Conservation (phyloP, 2,888 invertebrate genomes). For the Tetragonisca angustula region DNA sequence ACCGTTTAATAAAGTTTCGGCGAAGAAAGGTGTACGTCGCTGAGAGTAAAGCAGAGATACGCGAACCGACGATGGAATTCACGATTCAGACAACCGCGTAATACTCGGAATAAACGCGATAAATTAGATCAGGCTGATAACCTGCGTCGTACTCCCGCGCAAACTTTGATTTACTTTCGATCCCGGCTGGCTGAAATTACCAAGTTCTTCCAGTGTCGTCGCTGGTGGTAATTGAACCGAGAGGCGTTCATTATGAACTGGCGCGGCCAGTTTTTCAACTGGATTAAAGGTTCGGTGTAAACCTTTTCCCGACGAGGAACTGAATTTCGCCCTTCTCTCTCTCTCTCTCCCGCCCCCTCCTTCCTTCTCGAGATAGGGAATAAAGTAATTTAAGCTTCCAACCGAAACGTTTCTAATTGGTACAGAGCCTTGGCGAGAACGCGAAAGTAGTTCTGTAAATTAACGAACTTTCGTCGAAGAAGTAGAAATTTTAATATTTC, state of each 20-base stretch:
- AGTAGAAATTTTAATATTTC: background rate
- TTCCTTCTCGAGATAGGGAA: background rate
- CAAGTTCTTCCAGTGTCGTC: background rate
- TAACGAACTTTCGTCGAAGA: background rate
- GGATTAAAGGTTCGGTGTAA: background rate
- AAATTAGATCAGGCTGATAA: background rate
- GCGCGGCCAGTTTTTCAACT: background rate
- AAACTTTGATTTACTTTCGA: slow-evolving; percentile 14
- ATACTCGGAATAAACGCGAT: background rate
- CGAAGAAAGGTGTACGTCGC: background rate
- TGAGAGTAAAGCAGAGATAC: background rate
- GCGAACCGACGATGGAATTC: background rate
- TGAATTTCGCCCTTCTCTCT: background rate
- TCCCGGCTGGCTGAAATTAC: background rate
- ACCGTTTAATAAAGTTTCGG: background rate
- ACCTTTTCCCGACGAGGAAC: background rate
- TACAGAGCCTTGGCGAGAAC: background rate
- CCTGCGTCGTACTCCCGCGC: background rate
- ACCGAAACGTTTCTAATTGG: background rate
- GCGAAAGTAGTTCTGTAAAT: background rate
- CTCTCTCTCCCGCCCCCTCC: no score
- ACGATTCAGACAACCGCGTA: background rate
- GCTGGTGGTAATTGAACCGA: background rate
- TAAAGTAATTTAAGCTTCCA: background rate
- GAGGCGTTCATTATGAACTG: background rate